A percentile compares a stretch with the other conserved stretches of the same genome.
These are phyloP conservation scores for Eurosta solidaginis DNA, from an alignment of 1,140 invertebrate species.

Conservation along the genomic window DNA sequence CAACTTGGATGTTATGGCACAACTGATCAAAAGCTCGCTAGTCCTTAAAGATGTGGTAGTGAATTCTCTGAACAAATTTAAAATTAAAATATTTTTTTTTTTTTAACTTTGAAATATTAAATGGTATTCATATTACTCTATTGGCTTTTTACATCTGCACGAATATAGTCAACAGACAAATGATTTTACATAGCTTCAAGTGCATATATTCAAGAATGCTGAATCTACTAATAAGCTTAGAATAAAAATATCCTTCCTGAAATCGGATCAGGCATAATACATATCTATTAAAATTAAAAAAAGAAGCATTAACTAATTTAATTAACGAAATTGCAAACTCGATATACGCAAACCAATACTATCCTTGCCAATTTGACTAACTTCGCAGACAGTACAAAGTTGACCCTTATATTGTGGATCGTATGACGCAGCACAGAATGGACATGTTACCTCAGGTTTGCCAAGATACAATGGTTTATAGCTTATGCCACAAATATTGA, in stretches of 20 bases:
- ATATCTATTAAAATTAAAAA: too few relatives aligned
- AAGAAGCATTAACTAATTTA: not conserved
- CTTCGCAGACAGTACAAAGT: conserved; percentile 84
- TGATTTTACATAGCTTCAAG: not conserved
- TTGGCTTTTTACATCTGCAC: too few relatives aligned
- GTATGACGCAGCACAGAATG: conserved; percentile 90
- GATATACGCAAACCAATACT: conserved; percentile 85
- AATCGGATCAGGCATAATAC: too few relatives aligned
- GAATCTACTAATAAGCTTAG: not conserved
- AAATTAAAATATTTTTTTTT: too few relatives aligned
- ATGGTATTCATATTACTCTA: too few relatives aligned
- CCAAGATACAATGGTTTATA: conserved; percentile 96
- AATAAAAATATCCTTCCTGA: not conserved
- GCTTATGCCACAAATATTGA: conserved; percentile 87
- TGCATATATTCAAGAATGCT: not conserved
- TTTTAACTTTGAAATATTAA: too few relatives aligned
- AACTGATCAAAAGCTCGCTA: too few relatives aligned
- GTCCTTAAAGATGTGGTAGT: too few relatives aligned
- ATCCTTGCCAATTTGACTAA: conserved; percentile 91
- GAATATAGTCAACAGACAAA: not conserved
- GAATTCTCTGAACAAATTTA: too few relatives aligned
- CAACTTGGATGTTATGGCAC: too few relatives aligned
- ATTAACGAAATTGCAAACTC: conserved; percentile 53
- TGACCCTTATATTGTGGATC: conserved; percentile 84
- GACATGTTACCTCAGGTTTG: conserved; percentile 92